Conservation (phyloP, 2,113 vertebrate genomes). For the Neotoma lepida region DNA sequence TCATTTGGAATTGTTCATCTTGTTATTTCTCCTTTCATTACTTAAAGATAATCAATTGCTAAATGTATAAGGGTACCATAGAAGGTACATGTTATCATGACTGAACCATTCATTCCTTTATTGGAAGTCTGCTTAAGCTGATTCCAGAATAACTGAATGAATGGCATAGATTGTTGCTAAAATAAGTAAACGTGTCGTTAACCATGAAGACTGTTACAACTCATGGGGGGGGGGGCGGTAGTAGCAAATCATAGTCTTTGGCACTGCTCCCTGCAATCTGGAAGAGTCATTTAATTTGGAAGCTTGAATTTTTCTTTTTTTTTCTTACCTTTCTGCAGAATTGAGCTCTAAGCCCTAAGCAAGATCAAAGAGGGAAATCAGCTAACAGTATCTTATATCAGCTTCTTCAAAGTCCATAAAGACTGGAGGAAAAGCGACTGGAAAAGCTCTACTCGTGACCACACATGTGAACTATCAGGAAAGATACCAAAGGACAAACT, state of each 20-base stretch:
- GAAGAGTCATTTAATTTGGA: background rate
- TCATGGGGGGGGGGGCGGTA: background rate
- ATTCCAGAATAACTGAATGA: background rate
- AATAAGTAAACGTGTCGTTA: background rate
- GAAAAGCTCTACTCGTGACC: conserved; percentile 88
- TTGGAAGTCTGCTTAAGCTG: background rate
- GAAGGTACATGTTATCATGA: background rate
- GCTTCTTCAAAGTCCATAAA: conserved; percentile 89
- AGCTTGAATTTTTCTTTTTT: background rate
- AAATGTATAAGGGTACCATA: background rate
- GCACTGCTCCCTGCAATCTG: background rate
- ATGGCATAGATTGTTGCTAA: background rate
- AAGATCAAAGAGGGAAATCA: conserved; percentile 90
- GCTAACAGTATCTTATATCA: conserved; percentile 91
- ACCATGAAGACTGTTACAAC: background rate
- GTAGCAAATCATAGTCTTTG: background rate
- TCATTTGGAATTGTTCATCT: background rate
- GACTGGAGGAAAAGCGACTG: conserved; percentile 87
- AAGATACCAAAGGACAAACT: conserved; percentile 88
- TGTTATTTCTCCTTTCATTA: background rate
- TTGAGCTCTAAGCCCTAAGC: conserved; percentile 90
- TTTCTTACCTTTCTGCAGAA: conserved; percentile 83
- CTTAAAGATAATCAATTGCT: background rate
- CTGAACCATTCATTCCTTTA: background rate
- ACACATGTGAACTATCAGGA: conserved; percentile 90